Evolutionary conservation across 2,888 invertebrate genomes (phyloP), one percentile per base, ranked within the genome.

Genomic region (Drosophila eohydei): DNA sequence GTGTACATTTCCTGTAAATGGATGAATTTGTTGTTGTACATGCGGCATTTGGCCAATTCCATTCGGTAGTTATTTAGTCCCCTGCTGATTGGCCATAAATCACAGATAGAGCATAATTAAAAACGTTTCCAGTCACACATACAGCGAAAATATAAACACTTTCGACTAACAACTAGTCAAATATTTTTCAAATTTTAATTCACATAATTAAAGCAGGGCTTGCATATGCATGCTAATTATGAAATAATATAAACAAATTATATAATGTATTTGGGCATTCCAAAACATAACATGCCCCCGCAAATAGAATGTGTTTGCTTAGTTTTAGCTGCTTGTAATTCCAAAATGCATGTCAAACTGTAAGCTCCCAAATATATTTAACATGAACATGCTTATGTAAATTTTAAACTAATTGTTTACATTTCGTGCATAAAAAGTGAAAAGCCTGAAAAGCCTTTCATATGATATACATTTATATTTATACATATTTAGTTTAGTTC

Each of bases 11-110:
- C 44, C 30, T 32, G 34, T 32, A 57, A 43, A 44, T 26, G 26
- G 54, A 32, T 12, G 50, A 7, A 12, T 26, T 59, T 55, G 77
- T 58, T 58, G 32, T 16, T 38, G 52, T 12, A 32, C 14, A 38
- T 52, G 56, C 14, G 34, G 8, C 3, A 26, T 59, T 48, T 66
- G 9, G 16, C 38, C 32, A 28, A 56, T 43, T 55, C 36, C 14
- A 44, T 54, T 44, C 36, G 52, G 38, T 43, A 16, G 36, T 51
- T 36, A 32, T 65, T 52, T 32, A 40, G 48, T 16, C 16, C 11
- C 62, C 36, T 4, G 36, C 12, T 28, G 63, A 48, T 32, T 38
- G 16, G 32, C 32, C 30, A 32, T 40, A 14, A 63, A 48, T 30
- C 62, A 38, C 46, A 7, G 26, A 14, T 28, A 46, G 30, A 14